These are phyloP conservation scores for Ypsolopha scabrella DNA, from an alignment of 2,888 invertebrate species.

Conservation along the genomic window DNA sequence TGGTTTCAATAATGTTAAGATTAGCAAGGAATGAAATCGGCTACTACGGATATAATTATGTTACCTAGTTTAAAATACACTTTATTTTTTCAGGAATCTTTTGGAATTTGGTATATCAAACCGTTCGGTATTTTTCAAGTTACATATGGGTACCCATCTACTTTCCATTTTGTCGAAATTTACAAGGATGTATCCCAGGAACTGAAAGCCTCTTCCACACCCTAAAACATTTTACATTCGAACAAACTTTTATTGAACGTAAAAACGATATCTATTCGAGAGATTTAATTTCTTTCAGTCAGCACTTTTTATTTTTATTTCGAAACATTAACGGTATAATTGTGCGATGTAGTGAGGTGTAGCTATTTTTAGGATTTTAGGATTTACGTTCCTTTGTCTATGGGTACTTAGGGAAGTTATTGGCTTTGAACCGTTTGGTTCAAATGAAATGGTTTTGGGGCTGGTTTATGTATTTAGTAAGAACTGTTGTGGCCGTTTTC, in stretches of 20 bases:
- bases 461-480: neutral
- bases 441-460: neutral
- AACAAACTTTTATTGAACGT: conserved; percentile 44
- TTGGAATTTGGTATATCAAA: no score
- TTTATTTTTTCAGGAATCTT: no score
- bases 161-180: no score
- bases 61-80: no score
- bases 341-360: conserved; percentile 12
- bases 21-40: no score
- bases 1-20: no score
- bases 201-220: neutral
- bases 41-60: no score
- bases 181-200: no score
- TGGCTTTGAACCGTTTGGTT: neutral
- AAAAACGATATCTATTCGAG: conserved; percentile 36
- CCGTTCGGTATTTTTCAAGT: no score
- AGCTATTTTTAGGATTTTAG: no score
- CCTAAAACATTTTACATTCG: conserved; percentile 19
- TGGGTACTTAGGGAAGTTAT: neutral
- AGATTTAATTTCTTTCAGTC: conserved; percentile 51
- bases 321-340: conserved; percentile 42
- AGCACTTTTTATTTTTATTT: conserved; percentile 57
- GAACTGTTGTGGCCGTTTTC: neutral
- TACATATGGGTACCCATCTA: no score
- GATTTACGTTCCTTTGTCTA: no score